These are phyloP conservation scores for Ammospiza maritima DNA, from an alignment of 2,797 vertebrate species.

Conservation along the genomic window DNA sequence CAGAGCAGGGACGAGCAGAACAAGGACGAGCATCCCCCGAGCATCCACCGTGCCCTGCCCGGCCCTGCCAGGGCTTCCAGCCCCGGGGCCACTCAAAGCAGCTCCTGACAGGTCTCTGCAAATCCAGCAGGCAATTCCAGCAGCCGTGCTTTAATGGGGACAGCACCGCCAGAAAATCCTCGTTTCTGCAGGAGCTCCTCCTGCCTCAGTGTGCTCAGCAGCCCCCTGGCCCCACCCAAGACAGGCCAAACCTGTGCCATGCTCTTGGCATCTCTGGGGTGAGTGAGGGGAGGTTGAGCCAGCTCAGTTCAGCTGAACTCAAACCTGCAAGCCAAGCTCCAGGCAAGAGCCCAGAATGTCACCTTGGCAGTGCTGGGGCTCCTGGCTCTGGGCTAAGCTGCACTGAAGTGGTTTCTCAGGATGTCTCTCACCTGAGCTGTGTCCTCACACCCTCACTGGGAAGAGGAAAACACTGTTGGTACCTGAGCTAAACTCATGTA, in stretches of 20 bases:
- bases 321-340: neutral
- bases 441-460: accelerated
- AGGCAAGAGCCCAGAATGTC: neutral
- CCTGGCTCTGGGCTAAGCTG: neutral
- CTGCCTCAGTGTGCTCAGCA: neutral
- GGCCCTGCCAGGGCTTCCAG: neutral
- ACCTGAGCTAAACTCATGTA: neutral
- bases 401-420: neutral
- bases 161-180: neutral
- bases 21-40: neutral
- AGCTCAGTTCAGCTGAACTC: neutral
- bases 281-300: neutral
- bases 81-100: neutral
- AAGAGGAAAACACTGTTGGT: neutral
- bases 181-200: neutral
- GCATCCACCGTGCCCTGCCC: neutral
- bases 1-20: neutral
- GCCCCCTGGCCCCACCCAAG: neutral
- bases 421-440: neutral
- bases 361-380: neutral
- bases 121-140: neutral
- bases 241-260: neutral
- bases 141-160: neutral
- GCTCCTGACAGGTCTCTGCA: neutral
- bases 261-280: neutral